phyloP scores from a whole-genome alignment of 2,888 invertebrate genomes.

The Drosophila dives region DNA sequence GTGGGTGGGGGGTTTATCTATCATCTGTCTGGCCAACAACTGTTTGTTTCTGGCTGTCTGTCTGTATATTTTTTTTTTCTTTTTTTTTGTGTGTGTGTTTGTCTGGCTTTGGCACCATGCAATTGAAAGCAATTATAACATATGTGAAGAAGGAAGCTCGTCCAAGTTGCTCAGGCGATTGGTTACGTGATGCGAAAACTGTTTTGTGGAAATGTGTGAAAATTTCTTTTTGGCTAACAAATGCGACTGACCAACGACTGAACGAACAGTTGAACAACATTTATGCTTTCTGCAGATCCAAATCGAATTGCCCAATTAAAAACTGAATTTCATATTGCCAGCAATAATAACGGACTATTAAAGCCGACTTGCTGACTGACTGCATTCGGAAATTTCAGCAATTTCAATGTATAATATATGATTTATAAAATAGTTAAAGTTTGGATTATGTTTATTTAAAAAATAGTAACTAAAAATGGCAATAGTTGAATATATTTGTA shows the following conservation, averaged over 20 bases:
- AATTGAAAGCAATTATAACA: conserved; percentile 76
- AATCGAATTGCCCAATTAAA: conserved; percentile 72
- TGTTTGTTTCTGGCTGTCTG: conserved; percentile 41
- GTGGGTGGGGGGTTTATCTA: conserved; percentile 45
- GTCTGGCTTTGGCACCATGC: conserved; percentile 52
- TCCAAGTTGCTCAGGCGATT: conserved; percentile 19
- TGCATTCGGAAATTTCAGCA: background rate
- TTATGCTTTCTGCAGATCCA: conserved; percentile 50
- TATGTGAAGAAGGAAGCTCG: conserved; percentile 58
- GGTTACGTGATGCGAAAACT: conserved; percentile 52
- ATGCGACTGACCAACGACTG: conserved; percentile 41
- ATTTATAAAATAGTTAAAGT: background rate
- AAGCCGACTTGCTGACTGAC: background rate
- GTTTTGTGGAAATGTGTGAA: conserved; percentile 39
- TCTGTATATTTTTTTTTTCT: conserved; percentile 18
- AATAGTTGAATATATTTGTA: too few relatives aligned
- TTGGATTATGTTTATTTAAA: background rate
- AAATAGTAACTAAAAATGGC: too few relatives aligned
- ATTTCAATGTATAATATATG: background rate
- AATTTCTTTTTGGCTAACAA: conserved; percentile 25
- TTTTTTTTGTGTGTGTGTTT: conserved; percentile 35
- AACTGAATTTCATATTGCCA: conserved; percentile 43
- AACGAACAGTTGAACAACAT: conserved; percentile 40
- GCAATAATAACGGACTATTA: conserved; percentile 20
- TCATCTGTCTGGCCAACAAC: conserved; percentile 70